phyloP scores from a whole-genome alignment of 2,797 vertebrate species.

The Catharus ustulatus region DNA sequence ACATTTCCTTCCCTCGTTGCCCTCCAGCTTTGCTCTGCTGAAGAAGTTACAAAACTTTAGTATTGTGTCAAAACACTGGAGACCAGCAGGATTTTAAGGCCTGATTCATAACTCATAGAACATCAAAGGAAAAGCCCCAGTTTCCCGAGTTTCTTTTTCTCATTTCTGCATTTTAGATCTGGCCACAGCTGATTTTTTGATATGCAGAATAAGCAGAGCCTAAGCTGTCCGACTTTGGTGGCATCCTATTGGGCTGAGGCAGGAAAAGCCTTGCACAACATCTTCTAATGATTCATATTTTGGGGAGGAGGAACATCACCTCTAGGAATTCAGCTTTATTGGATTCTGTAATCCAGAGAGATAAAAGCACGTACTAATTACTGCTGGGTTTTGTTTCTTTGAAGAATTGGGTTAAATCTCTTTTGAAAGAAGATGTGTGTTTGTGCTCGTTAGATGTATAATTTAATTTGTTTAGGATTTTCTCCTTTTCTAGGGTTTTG shows the following conservation, averaged over 20 bases:
- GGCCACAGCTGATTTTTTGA: not conserved
- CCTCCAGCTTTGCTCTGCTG: not conserved
- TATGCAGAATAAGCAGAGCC: not conserved
- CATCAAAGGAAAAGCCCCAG: conserved; percentile 1
- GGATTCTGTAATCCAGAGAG: conserved; percentile 48
- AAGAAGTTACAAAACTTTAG: not conserved
- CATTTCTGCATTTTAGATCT: not conserved
- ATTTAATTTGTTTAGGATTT: conserved; percentile 67
- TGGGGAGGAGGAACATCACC: conserved; percentile 38
- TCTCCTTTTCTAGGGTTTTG: conserved; percentile 1
- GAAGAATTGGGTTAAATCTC: conserved; percentile 66
- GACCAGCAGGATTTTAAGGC: not conserved
- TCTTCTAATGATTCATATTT: conserved; percentile 13
- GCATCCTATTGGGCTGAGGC: not conserved
- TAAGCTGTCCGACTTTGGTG: not conserved
- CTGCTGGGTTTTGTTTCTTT: conserved; percentile 62
- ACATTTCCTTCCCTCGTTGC: not conserved
- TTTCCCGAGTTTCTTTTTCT: not conserved
- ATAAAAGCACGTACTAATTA: conserved; percentile 69
- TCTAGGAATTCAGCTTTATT: conserved; percentile 61
- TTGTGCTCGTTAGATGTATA: conserved; percentile 59
- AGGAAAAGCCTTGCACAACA: not conserved
- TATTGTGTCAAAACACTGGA: not conserved
- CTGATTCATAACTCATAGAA: not conserved
- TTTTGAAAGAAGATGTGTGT: conserved; percentile 50